Conservation (phyloP, 2,113 vertebrate species). For the Chaetodon auriga region DNA sequence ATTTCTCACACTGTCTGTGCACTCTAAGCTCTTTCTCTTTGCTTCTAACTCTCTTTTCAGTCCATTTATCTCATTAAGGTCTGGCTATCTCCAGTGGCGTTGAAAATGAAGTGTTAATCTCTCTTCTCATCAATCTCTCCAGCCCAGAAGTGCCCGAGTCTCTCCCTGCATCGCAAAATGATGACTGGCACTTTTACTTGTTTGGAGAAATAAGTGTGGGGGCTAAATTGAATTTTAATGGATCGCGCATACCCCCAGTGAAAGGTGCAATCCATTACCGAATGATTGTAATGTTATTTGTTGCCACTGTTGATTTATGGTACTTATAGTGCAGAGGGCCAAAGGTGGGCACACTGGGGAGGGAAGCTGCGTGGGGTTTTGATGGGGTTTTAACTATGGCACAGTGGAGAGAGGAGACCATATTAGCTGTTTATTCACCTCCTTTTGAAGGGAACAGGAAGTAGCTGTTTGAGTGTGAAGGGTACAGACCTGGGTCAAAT, state of each 20-base stretch:
- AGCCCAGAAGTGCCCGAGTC: conserved; percentile 78
- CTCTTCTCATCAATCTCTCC: conserved; percentile 84
- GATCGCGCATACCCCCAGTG: conserved; percentile 85
- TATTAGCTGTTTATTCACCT: conserved; percentile 53
- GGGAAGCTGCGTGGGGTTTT: conserved; percentile 67
- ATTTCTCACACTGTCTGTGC: conserved; percentile 41
- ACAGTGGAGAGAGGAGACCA: conserved; percentile 30
- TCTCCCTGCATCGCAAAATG: conserved; percentile 82
- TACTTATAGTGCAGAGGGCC: conserved; percentile 55
- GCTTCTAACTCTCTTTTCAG: conserved; percentile 65
- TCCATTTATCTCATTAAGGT: conserved; percentile 81
- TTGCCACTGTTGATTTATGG: conserved; percentile 82
- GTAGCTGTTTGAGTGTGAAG: neutral
- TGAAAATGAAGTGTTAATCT: conserved; percentile 86
- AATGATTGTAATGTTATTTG: conserved; percentile 87
- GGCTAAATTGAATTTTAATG: conserved; percentile 95
- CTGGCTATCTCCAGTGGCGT: conserved; percentile 78
- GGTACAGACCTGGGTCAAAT: conserved; percentile 24
- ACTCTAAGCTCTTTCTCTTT: conserved; percentile 26
- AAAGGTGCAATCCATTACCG: conserved; percentile 90
- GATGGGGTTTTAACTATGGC: conserved; percentile 74
- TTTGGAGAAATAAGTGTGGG: conserved; percentile 87
- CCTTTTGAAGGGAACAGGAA: conserved; percentile 31
- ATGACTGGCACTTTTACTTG: conserved; percentile 84
- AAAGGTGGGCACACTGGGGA: conserved; percentile 75